phyloP scores from a whole-genome alignment of 2,888 invertebrate species.

The Limnephilus lunatus region DNA sequence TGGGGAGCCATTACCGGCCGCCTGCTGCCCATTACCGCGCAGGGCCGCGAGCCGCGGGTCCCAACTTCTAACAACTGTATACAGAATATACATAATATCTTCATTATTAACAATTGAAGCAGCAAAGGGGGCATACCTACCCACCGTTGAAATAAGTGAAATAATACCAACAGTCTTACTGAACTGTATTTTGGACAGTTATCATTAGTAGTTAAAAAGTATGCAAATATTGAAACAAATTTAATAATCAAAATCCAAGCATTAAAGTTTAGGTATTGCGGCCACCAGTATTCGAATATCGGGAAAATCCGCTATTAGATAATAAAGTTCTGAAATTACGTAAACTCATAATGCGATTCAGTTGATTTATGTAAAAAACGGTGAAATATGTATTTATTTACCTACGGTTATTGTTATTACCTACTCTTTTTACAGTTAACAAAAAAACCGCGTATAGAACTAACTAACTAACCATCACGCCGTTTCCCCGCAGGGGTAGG shows the following conservation, averaged over 20 bases:
- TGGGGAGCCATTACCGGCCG: conserved; percentile 13
- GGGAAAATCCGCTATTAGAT: background rate
- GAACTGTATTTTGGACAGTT: too few species aligned
- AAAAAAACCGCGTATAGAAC: background rate
- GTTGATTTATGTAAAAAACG: background rate
- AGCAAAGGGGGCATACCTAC: background rate
- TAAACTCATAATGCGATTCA: background rate
- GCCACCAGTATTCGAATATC: background rate
- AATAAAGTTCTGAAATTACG: background rate
- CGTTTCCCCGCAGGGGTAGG: too few species aligned
- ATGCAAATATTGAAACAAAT: background rate
- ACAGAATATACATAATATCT: background rate
- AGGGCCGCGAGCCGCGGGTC: conserved; percentile 13
- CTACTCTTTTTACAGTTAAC: background rate
- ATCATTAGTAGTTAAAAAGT: too few species aligned
- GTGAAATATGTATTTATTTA: background rate
- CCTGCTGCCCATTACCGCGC: background rate
- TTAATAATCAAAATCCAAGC: background rate
- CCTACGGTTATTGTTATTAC: background rate
- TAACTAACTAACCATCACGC: too few species aligned
- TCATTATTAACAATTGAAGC: background rate
- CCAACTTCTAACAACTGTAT: background rate
- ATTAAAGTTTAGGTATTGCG: background rate
- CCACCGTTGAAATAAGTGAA: background rate
- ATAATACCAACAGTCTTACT: background rate